These are phyloP conservation scores for Hemibagrus wyckioides DNA, from an alignment of 2,113 vertebrate species.

Conservation along the genomic window DNA sequence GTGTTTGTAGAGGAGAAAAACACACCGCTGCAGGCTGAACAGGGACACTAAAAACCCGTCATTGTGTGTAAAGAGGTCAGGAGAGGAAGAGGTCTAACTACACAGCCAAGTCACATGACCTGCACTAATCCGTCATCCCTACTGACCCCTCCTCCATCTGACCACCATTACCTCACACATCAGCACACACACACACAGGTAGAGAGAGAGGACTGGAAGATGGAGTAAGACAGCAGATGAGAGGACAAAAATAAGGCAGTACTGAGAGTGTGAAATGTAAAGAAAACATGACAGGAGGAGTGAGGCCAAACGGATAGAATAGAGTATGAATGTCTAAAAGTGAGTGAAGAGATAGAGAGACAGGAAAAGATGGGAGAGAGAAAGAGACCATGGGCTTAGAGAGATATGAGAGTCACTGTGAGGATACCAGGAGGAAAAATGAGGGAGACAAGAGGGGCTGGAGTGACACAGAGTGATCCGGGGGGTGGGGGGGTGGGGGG, in stretches of 20 bases:
- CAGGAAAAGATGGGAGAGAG: background rate
- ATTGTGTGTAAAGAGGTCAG: slow-evolving; percentile 52
- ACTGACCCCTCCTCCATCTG: slow-evolving; percentile 44
- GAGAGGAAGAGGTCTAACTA: slow-evolving; percentile 55
- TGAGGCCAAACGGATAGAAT: background rate
- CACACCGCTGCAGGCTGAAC: background rate
- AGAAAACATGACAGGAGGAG: slow-evolving; percentile 8
- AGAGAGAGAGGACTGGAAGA: background rate
- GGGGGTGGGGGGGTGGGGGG: background rate
- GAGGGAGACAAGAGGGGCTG: no score
- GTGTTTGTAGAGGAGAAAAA: background rate
- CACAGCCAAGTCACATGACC: slow-evolving; percentile 50
- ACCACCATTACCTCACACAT: slow-evolving; percentile 56
- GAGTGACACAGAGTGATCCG: background rate
- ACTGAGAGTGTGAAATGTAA: slow-evolving; percentile 27
- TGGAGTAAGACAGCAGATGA: background rate
- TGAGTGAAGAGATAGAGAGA: background rate
- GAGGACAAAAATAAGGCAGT: no score
- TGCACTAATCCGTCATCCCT: slow-evolving; percentile 35
- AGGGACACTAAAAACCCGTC: slow-evolving; percentile 35
- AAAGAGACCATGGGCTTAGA: background rate
- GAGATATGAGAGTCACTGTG: slow-evolving; percentile 33
- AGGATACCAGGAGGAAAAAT: slow-evolving; percentile 3
- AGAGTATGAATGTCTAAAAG: background rate
- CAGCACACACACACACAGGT: slow-evolving; percentile 52